These are phyloP conservation scores for Periophthalmodon schlosseri DNA, from an alignment of 2,113 vertebrate species.

Conservation along the genomic window DNA sequence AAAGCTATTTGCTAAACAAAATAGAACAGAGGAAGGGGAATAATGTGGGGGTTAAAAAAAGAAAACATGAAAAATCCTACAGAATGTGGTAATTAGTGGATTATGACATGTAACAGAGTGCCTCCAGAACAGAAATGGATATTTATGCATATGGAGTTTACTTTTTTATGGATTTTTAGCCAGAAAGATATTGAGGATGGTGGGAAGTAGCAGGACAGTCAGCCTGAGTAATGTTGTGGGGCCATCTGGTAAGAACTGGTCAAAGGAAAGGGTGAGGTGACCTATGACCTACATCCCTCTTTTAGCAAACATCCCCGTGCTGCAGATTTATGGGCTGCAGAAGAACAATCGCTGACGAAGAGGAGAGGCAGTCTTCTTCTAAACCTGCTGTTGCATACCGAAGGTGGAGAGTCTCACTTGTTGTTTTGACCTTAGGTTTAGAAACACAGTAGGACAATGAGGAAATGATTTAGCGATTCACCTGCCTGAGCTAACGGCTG, in stretches of 20 bases:
- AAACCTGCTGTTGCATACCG: conserved; percentile 39
- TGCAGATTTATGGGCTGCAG: conserved; percentile 76
- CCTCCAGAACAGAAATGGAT: conserved; percentile 53
- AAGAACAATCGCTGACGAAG: conserved; percentile 74
- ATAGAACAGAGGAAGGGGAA: conserved; percentile 57
- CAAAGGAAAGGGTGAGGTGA: conserved; percentile 72
- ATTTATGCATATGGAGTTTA: conserved; percentile 59
- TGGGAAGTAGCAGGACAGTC: conserved; percentile 52
- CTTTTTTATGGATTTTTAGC: conserved; percentile 64
- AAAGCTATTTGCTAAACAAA: conserved; percentile 78
- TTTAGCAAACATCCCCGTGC: conserved; percentile 76
- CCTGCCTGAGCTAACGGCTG: conserved; percentile 1
- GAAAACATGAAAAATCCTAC: conserved; percentile 67
- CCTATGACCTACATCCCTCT: conserved; percentile 80
- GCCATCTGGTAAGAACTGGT: conserved; percentile 78
- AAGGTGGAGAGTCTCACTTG: conserved; percentile 49
- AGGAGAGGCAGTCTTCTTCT: conserved; percentile 40
- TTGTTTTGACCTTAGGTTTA: conserved; percentile 50
- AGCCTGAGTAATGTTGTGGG: conserved; percentile 80
- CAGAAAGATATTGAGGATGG: conserved; percentile 28
- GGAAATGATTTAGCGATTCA: conserved; percentile 21
- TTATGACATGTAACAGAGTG: conserved; percentile 55
- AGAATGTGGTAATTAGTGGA: conserved; percentile 70
- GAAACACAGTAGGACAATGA: conserved; percentile 32
- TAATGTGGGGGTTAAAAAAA: conserved; percentile 74